Base-by-base conservation (phyloP, 2,888 invertebrate genomes). In the Xestobium rufovillosum region DNA sequence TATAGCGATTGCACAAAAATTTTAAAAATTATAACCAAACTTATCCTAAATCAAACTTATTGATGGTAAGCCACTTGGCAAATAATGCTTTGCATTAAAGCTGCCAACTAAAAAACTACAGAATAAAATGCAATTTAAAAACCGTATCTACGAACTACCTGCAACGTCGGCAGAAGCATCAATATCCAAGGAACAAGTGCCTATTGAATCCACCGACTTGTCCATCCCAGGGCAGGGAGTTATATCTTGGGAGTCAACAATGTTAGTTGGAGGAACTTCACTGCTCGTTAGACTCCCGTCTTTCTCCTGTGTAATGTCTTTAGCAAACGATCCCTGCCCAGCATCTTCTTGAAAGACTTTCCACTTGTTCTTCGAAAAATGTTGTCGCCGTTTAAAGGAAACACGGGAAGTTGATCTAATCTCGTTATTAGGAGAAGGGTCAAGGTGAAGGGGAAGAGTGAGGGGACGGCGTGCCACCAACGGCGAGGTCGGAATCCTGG, bases 151-250 rank as follows among this genome's bases (percentile, higher is more conserved):
- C 26, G 31, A 57, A 52, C 70, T 80, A 81, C 81, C 81, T 80
- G 80, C 77, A 57, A 79, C 73, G 57, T 81, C 80, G 42, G 78
- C 78, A 57, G 80, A 67, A 58, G 80, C 81, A 59, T 88, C 86
- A 65, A 84, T 83, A 66, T 88, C 87, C 57, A 88, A 70, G 50
- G 87, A 87, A 68, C 87, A 88, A 69, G 83, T 83, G 55, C 87
- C 87, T 56, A 87, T 87, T 38, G 87, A 87, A 66, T 88, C 88
- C 67, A 82, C 75, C 14, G 83, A 83, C 51, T 78, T 76, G 68
- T 82, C 82, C 82, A 82, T 82, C 43, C 69, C 69, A 66, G 73
- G 23, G 23, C 23, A 19, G 6, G 23, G 23, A 6, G 23, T 8
- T n/a, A n/a, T 8, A 19, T 19, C 23, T 8, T 19, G 6, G 23